A percentile compares a stretch with the other conserved stretches of the same genome.
These are phyloP conservation scores for Kryptolebias marmoratus DNA, from an alignment of 2,113 vertebrate species.

Conservation along the genomic window DNA sequence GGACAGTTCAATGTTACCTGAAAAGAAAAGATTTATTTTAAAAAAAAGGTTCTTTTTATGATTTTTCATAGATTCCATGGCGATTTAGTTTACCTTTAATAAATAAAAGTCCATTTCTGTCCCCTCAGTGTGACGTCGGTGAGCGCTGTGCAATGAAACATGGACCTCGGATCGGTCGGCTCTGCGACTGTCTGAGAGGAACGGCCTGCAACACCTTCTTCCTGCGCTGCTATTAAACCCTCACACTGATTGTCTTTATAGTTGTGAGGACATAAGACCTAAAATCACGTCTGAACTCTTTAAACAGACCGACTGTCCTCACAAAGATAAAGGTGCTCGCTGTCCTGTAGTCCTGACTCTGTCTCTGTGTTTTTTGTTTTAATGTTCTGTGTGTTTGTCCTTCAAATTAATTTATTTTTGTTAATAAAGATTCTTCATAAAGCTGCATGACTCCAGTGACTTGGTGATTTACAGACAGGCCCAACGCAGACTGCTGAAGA, in stretches of 20 bases:
- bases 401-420: conserved; percentile 68
- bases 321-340: conserved; percentile 5
- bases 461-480: conserved; percentile 1
- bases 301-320: conserved; percentile 14
- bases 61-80: neutral
- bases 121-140: conserved; percentile 80
- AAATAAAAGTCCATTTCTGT: neutral
- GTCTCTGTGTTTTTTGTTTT: conserved; percentile 40
- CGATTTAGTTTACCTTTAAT: neutral
- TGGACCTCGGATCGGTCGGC: conserved; percentile 83
- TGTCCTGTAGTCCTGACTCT: conserved; percentile 12
- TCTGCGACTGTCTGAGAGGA: conserved; percentile 84
- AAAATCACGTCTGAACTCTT: neutral
- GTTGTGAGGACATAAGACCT: conserved; percentile 2
- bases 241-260: neutral
- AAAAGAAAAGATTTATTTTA: neutral
- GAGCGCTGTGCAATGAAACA: conserved; percentile 84
- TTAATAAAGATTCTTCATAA: conserved; percentile 72
- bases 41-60: too few relatives aligned
- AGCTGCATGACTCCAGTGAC: conserved; percentile 19
- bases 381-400: conserved; percentile 28
- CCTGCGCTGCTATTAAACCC: conserved; percentile 83
- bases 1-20: too few relatives aligned
- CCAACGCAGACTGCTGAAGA: neutral
- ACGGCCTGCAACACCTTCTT: conserved; percentile 85